Conservation (phyloP, 30 jellyfish, hydroid and myxozoan species). For the Mastigias papua region DNA sequence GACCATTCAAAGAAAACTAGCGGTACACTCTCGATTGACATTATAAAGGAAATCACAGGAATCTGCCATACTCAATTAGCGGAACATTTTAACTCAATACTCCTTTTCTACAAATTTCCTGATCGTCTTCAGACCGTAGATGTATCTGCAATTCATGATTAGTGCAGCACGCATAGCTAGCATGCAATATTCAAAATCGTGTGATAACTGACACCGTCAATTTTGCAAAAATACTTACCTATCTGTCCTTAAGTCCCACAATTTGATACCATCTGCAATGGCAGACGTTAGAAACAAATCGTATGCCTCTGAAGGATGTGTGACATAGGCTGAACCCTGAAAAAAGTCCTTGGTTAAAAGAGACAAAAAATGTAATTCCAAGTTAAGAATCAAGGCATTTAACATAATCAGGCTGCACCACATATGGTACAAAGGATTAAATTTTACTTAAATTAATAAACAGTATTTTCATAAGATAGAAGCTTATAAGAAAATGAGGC, state of each 20-base stretch:
- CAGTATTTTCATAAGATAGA: no score
- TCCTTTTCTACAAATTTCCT: slow-evolving; percentile 18
- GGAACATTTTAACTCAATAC: slow-evolving; percentile 8
- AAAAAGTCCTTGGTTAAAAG: neutral
- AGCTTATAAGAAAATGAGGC: no score
- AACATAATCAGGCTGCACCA: neutral
- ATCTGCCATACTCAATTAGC: neutral
- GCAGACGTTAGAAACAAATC: slow-evolving; percentile 96
- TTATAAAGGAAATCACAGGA: slow-evolving; percentile 1
- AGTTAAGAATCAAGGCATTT: no score
- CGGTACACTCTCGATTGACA: slow-evolving; percentile 16
- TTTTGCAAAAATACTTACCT: slow-evolving; percentile 65
- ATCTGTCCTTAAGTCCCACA: slow-evolving; percentile 90
- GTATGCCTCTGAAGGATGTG: slow-evolving; percentile 94
- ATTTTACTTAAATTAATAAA: no score
- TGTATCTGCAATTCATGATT: slow-evolving; percentile 20
- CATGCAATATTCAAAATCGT: neutral
- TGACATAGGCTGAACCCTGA: slow-evolving; percentile 91
- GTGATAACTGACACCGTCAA: neutral
- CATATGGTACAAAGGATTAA: neutral
- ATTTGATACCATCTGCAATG: slow-evolving; percentile 91
- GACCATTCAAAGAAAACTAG: slow-evolving; percentile 26
- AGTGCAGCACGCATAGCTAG: no score
- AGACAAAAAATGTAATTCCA: no score
- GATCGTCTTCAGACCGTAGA: slow-evolving; percentile 6